A percentile compares a stretch with the other conserved stretches of the same genome.
These are phyloP conservation scores for Paralichthys olivaceus DNA, from an alignment of 2,113 vertebrate genomes.

Conservation along the genomic window DNA sequence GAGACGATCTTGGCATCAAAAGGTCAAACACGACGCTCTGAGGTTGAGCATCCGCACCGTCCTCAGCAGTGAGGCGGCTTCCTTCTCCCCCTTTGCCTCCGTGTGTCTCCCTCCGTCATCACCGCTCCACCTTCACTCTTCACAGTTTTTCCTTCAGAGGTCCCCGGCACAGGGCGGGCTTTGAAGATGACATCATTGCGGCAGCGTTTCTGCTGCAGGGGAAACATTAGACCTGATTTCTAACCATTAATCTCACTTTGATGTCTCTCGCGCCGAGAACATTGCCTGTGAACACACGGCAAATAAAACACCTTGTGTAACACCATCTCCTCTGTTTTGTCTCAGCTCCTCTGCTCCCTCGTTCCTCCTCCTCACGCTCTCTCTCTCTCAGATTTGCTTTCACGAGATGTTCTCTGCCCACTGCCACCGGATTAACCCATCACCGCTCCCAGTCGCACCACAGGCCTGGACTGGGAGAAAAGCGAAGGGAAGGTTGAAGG, in stretches of 20 bases:
- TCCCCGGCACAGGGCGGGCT: no score
- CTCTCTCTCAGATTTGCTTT: neutral
- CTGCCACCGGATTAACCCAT: neutral
- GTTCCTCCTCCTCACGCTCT: neutral
- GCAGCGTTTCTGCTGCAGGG: neutral
- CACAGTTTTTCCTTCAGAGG: neutral
- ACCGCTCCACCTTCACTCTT: neutral
- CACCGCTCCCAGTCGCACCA: neutral
- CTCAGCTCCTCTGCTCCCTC: neutral
- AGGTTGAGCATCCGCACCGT: neutral
- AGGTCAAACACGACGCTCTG: slow-evolving; percentile 51
- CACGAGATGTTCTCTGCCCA: neutral
- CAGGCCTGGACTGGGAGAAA: neutral
- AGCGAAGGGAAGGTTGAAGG: neutral
- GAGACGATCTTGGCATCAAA: slow-evolving; percentile 38
- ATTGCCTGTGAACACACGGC: neutral
- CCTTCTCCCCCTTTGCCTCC: no score
- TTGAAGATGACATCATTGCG: no score
- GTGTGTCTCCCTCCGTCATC: neutral
- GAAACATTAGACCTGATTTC: slow-evolving; percentile 42
- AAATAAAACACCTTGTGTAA: slow-evolving; percentile 35
- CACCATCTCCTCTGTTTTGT: neutral
- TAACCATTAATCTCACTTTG: slow-evolving; percentile 43
- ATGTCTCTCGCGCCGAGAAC: slow-evolving; percentile 29
- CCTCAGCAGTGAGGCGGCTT: neutral